Base-by-base conservation (phyloP, 2,888 invertebrate species). In the Merodon equestris region DNA sequence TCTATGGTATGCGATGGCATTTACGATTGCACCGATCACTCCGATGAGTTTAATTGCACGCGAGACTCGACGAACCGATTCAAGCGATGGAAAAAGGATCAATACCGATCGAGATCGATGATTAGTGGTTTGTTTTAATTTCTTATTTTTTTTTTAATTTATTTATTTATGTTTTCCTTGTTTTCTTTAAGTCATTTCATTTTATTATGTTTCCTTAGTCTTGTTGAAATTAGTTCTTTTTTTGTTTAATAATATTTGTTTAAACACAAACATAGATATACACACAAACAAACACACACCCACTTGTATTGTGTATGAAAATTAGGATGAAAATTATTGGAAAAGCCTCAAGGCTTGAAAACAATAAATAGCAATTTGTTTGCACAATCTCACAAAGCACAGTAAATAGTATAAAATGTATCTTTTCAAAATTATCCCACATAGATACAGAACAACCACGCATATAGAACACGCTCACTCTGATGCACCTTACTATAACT, bases 1-100 rank as follows among this genome's bases (percentile, higher is more conserved):
- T 85, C 81, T 53, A 85, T 86, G 86, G 87, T 89, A 48, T 94
- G 94, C 86, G 91, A 94, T 84, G 88, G 89, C 38, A 84, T 86
- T 40, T 77, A 83, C 14, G 92, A 92, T 83, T 92, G 92, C 85
- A 90, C 90, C 76, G 91, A 91, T 83, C 91, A 91, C 12, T 93
- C 92, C 82, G 94, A 94, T 82, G 94, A 94, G 84, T 87, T 89
- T 13, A 89, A 90, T 83, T 93, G 93, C 60, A 86, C 86, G 15
- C 84, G 84, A 1, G 85, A 86, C 4, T 79, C 82, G 56, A 61
- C 68, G 77, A 71, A 70, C 57, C 42, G 82, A 63, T 84, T 84
- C 58, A 88, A 87, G 82, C 84, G 87, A 63, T 87, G 87, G 88
- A 88, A 88, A 82, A 88, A 87, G 84, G 84, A 85, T 57, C 81